Percentiles rank a stretch among this genome's conserved stretches.
Evolutionary conservation across 2,888 invertebrate genomes (phyloP).

Genomic region (Gastrophysa polygoni): DNA sequence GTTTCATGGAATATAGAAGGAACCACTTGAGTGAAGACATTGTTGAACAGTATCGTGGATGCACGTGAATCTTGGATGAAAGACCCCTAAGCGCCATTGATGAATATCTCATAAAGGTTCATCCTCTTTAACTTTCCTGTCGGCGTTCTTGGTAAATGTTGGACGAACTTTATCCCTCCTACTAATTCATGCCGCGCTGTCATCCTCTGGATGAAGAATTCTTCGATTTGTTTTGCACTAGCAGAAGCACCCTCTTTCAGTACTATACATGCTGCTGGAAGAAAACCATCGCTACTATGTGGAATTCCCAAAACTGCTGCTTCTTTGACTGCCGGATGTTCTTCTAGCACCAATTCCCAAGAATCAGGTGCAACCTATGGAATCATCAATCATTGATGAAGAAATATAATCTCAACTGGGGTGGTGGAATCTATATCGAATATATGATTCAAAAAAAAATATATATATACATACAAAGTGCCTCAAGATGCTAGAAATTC

Average conservation of each 20-base stretch:
- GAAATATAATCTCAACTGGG: no score
- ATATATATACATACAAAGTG: no score
- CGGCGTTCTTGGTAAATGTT: not conserved
- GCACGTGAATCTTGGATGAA: no score
- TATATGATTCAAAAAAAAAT: no score
- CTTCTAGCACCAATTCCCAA: not conserved
- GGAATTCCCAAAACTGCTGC: not conserved
- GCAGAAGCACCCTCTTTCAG: not conserved
- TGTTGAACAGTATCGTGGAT: no score
- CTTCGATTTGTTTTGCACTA: not conserved
- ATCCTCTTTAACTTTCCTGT: not conserved
- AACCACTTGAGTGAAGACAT: no score
- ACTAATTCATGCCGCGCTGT: not conserved
- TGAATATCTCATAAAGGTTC: not conserved
- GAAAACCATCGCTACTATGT: not conserved
- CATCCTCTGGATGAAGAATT: not conserved
- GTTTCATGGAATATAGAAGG: no score
- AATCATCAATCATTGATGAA: no score
- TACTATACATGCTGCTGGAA: not conserved
- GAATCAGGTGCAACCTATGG: not conserved
- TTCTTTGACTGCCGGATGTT: not conserved
- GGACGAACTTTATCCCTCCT: not conserved
- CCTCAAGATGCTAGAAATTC: no score
- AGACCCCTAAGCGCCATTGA: not conserved
- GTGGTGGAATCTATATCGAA: no score